These are phyloP conservation scores for Nephila pilipes DNA, from an alignment of 1,140 invertebrate species.

Conservation along the genomic window DNA sequence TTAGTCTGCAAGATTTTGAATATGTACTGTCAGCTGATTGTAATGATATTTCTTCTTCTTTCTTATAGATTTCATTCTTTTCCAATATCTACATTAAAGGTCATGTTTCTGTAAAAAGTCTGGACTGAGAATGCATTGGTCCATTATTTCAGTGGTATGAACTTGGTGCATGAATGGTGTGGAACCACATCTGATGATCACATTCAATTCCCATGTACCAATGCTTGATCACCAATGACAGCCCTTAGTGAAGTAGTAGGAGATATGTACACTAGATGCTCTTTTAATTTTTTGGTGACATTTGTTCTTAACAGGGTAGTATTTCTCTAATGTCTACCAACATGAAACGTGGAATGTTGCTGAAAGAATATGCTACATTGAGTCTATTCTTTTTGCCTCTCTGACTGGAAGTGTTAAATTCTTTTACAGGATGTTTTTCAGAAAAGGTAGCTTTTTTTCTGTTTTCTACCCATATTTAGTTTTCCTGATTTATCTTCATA, in stretches of 20 bases:
- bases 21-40: background rate
- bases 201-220: too few relatives aligned
- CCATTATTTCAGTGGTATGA: background rate
- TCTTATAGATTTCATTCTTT: background rate
- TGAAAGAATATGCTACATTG: too few relatives aligned
- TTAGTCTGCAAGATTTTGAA: background rate
- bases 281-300: too few relatives aligned
- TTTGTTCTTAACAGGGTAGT: too few relatives aligned
- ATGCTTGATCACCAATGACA: too few relatives aligned
- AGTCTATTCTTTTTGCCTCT: too few relatives aligned
- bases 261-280: background rate
- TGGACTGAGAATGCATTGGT: background rate
- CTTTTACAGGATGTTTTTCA: background rate
- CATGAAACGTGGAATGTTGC: too few relatives aligned
- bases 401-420: too few relatives aligned
- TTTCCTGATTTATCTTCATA: background rate
- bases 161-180: too few relatives aligned
- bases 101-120: background rate
- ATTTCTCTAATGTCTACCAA: too few relatives aligned
- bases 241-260: background rate
- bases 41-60: background rate
- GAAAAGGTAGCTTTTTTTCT: background rate
- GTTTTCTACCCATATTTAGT: background rate
- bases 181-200: too few relatives aligned
- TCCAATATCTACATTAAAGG: background rate